Evolutionary conservation across 2,888 invertebrate species (phyloP), one percentile per base, ranked within the genome.

Genomic region (Meghimatium bilineatum): DNA sequence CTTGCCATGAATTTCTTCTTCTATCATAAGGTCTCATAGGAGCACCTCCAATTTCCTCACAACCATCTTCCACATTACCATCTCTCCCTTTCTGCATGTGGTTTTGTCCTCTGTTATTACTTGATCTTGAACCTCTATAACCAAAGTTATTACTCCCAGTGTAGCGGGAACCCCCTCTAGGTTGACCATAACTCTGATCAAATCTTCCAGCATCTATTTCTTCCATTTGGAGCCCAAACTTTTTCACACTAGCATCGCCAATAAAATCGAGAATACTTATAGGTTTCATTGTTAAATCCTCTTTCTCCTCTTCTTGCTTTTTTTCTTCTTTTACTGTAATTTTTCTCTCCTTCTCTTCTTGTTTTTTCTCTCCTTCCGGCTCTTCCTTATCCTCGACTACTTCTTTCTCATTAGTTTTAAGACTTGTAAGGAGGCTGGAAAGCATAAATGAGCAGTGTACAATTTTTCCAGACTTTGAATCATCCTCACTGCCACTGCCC

Each of bases 261-360:
- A 84, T 74, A 32, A 84, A 84, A 63, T 84, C 84, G 8, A 76
- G 60, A 44, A 84, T 84, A 34, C 84, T 84, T n/a, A 84, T 83
- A 20, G 63, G 12, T 29, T 76, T 76, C 12, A 8, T 36, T 49
- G 83, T 38, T n/a, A 49, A 14, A 38, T 78, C 72, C 38, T 83
- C 77, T 34, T 63, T 66, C 44, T 71, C 44, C 71, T 52, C 60
- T 26, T 77, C 77, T n/a, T 36, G n/a, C 32, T 60, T 34, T 69
- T 52, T 34, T 34, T 34, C 17, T 66, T 56, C 23, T 76, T 38
- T 77, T 38, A 52, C 5, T 38, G 36, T 49, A 23, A 20, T n/a
- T 26, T n/a, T n/a, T n/a, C n/a, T n/a, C n/a, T n/a, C n/a, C 14
- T 36, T 36, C 32, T 60, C 52, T 69, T 52, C 52, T 34, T 34